Conservation (phyloP, 2,888 invertebrate genomes). For the Podabrus alpinus region DNA sequence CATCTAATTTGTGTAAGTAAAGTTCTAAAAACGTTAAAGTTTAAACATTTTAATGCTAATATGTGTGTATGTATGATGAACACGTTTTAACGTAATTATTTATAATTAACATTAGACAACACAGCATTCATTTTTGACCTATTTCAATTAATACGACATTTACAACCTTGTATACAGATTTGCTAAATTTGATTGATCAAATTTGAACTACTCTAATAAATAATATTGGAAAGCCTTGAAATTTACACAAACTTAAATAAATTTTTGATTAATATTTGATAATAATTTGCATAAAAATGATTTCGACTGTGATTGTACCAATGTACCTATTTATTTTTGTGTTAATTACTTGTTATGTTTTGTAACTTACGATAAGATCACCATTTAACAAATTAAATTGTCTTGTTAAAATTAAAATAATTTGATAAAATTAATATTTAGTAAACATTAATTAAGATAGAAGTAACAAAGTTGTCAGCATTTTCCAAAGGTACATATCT, state of each 20-base stretch:
- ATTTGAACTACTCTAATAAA: conserved; percentile 8
- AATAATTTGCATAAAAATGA: not conserved
- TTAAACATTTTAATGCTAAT: conserved; percentile 6
- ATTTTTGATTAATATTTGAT: not conserved
- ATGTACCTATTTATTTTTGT: not conserved
- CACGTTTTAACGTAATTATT: conserved; percentile 14
- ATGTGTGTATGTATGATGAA: conserved; percentile 5
- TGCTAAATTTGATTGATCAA: conserved; percentile 6
- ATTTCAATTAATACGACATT: conserved; percentile 21
- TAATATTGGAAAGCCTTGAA: not conserved
- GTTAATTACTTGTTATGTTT: not conserved
- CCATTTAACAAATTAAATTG: not conserved
- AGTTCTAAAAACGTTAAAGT: not conserved
- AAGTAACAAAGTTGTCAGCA: not conserved
- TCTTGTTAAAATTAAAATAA: not conserved
- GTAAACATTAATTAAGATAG: not conserved
- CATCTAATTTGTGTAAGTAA: conserved; percentile 5
- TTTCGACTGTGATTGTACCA: not conserved
- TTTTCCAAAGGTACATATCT: not conserved
- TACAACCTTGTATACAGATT: conserved; percentile 11
- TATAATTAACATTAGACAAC: conserved; percentile 15
- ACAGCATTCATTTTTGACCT: conserved; percentile 18
- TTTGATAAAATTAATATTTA: not conserved
- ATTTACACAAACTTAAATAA: not conserved
- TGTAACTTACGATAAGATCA: not conserved